These are phyloP conservation scores for Pinna nobilis DNA, from an alignment of 1,140 invertebrate genomes.

Conservation along the genomic window DNA sequence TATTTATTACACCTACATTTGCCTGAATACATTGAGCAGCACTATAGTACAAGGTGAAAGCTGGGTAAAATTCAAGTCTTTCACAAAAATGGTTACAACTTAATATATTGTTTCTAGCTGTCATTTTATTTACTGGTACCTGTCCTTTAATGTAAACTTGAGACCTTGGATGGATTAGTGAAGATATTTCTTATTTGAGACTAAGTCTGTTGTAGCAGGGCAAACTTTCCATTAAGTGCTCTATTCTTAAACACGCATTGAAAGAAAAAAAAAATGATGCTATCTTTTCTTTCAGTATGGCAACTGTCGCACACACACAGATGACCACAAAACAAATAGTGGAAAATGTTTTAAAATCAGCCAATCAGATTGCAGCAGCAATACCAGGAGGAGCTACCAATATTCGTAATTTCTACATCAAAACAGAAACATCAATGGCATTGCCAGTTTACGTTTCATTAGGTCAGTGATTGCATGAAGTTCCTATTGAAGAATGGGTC, in stretches of 20 bases:
- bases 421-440: conserved; percentile 47
- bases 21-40: too few species aligned
- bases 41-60: too few species aligned
- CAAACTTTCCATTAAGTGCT: neutral
- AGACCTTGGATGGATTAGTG: too few species aligned
- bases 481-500: too few species aligned
- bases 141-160: too few species aligned
- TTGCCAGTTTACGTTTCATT: conserved; percentile 59
- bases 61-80: too few species aligned
- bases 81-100: too few species aligned
- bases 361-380: conserved; percentile 41
- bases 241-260: neutral
- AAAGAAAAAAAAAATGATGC: neutral
- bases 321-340: conserved; percentile 51
- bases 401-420: conserved; percentile 57
- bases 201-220: neutral
- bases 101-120: too few species aligned
- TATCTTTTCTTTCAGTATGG: conserved; percentile 49
- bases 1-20: too few species aligned
- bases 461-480: conserved; percentile 50
- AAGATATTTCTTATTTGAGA: too few species aligned
- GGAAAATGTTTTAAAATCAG: conserved; percentile 58
- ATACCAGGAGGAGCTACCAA: conserved; percentile 63
- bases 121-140: too few species aligned
- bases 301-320: conserved; percentile 49